These are phyloP conservation scores for Homarus americanus DNA, from an alignment of 1,140 invertebrate genomes.

Conservation along the genomic window DNA sequence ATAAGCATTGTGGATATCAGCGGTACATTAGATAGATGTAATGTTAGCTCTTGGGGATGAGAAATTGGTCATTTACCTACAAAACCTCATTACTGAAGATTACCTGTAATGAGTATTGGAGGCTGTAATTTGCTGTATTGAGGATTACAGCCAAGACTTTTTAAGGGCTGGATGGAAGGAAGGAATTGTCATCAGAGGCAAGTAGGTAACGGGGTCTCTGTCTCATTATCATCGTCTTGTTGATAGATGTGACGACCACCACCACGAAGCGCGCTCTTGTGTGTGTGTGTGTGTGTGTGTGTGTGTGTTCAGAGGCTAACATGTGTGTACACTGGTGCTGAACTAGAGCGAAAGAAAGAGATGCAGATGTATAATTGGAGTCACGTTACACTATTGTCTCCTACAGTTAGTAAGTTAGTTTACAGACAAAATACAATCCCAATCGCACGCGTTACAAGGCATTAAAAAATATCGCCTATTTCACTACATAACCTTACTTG, in stretches of 20 bases:
- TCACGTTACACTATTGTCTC: too few species aligned
- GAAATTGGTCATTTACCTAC: slow-evolving; percentile 52
- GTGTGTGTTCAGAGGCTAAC: too few species aligned
- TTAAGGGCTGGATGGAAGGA: background rate
- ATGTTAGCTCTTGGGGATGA: slow-evolving; percentile 17
- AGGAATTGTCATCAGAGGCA: slow-evolving; percentile 6
- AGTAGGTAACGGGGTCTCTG: background rate
- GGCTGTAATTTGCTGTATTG: slow-evolving; percentile 45
- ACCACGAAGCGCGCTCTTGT: background rate
- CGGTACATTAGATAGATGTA: background rate
- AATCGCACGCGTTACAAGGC: too few species aligned
- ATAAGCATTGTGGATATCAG: slow-evolving; percentile 11
- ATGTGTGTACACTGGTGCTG: too few species aligned
- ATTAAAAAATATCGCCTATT: too few species aligned
- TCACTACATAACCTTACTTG: too few species aligned
- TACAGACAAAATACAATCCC: too few species aligned
- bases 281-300: too few species aligned
- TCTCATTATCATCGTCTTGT: background rate
- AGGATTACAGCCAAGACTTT: slow-evolving; percentile 18
- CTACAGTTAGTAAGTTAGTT: too few species aligned
- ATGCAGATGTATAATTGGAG: too few species aligned
- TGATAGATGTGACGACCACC: background rate
- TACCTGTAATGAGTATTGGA: slow-evolving; percentile 49
- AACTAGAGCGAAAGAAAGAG: too few species aligned
- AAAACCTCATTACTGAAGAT: slow-evolving; percentile 47